phyloP scores from a whole-genome alignment of 2,888 invertebrate species.

The Frankliniella fusca region DNA sequence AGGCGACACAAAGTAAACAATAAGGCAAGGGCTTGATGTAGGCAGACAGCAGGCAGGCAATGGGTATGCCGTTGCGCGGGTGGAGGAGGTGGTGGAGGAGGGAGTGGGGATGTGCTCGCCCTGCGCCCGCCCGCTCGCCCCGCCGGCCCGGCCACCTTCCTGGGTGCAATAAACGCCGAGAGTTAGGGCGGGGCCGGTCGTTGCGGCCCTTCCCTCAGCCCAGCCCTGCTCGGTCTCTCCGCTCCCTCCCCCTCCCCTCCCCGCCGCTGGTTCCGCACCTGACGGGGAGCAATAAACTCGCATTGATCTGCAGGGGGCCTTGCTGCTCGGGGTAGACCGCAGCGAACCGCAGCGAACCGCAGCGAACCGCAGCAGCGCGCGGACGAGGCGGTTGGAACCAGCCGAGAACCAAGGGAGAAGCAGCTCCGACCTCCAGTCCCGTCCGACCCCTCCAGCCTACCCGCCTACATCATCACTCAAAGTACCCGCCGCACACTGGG shows the following conservation, averaged over 20 bases:
- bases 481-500: not conserved
- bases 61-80: not conserved
- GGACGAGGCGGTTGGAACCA: no score
- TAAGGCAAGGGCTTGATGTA: no score
- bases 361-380: not conserved
- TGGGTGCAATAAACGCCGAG: constrained; percentile 5
- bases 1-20: no score
- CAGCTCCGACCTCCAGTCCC: not conserved
- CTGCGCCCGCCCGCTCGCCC: not conserved
- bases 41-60: no score
- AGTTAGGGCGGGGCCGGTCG: not conserved
- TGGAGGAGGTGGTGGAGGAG: no score
- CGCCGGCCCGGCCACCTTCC: not conserved
- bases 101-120: not conserved
- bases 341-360: not conserved
- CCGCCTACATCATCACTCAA: not conserved
- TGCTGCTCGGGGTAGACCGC: not conserved
- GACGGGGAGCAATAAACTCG: constrained; percentile 15
- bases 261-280: constrained; percentile 12
- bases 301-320: not conserved
- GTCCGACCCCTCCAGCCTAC: not conserved
- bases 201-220: not conserved
- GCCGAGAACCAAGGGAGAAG: not conserved
- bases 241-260: not conserved
- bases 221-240: not conserved